Evolutionary conservation across 2,888 invertebrate species (phyloP), one percentile per base, ranked within the genome.

Genomic region (Mythimna albipuncta): DNA sequence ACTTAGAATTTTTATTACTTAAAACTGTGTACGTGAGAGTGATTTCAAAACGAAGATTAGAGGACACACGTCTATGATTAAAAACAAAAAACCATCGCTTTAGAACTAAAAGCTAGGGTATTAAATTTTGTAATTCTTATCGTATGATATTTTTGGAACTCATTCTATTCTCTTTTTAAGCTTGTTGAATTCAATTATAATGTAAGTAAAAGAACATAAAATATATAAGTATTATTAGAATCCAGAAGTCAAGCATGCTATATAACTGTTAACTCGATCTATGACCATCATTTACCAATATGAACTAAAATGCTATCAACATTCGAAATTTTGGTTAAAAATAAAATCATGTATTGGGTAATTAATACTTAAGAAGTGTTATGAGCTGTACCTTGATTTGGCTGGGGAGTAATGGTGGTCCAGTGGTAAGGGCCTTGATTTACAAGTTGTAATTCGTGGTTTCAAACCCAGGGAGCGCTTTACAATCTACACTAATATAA

Each of bases 1-100:
- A n/a, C 3, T 26, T 35, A 50, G 16, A n/a, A 38, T 13, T 26
- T 35, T 72, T 7, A 6, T 9, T 38, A 38, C 38, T 6, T 19
- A 4, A 3, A n/a, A 41, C 32, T 2, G 63, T 63, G 57, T 75
- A 63, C 76, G 75, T 75, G 75, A 58, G n/a, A 10, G 44, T 10
- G 76, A 58, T 44, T 21, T 13, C 9, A 58, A 11, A 38, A 13
- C 0, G 47, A 58, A 52, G 76, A 75, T 75, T 69, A 69, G 7
- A 16, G 57, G 55, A 54, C 44, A 58, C 50, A 13, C n/a, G n/a
- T 41, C 41, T 41, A 4, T 44, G 5, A 13, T 13, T 13, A 44
- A 44, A 44, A 44, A 44, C 13, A 44, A 1, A 44, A 44, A 44
- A 13, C 44, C 41, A 41, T 11, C 41, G 41, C 41, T 41, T 41